phyloP scores from a whole-genome alignment of 2,797 vertebrate species.

The Diplodus sargus region DNA sequence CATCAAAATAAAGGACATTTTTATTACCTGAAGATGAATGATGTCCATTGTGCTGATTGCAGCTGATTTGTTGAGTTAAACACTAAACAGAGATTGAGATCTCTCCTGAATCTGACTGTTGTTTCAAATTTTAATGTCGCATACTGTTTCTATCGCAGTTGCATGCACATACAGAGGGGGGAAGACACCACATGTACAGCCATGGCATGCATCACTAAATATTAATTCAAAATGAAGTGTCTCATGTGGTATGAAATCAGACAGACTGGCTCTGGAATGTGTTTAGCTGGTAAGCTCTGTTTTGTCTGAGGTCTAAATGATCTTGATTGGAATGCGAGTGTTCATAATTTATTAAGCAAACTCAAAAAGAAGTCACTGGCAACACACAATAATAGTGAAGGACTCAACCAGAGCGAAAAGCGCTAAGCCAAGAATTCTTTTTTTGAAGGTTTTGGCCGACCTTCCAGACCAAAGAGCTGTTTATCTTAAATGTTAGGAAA shows the following conservation, averaged over 20 bases:
- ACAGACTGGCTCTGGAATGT: slow-evolving; percentile 38
- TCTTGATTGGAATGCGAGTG: slow-evolving; percentile 58
- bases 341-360: slow-evolving; percentile 60
- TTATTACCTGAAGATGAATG: slow-evolving; percentile 54
- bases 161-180: neutral
- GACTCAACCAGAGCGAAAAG: slow-evolving; percentile 17
- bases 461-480: slow-evolving; percentile 67
- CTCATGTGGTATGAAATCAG: slow-evolving; percentile 38
- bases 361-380: slow-evolving; percentile 55
- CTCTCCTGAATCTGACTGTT: neutral
- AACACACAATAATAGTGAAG: slow-evolving; percentile 42
- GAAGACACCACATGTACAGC: neutral
- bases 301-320: slow-evolving; percentile 55
- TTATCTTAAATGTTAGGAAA: slow-evolving; percentile 77
- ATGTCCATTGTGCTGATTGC: slow-evolving; percentile 28
- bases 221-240: slow-evolving; percentile 38
- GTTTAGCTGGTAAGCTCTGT: slow-evolving; percentile 45
- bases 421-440: slow-evolving; percentile 31
- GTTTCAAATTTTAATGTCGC: slow-evolving; percentile 2
- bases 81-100: slow-evolving; percentile 21
- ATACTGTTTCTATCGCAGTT: slow-evolving; percentile 9
- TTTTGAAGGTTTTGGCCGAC: slow-evolving; percentile 63
- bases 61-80: slow-evolving; percentile 9
- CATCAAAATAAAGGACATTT: slow-evolving; percentile 37
- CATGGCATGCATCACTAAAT: slow-evolving; percentile 14